Base-by-base conservation (phyloP, 2,113 vertebrate genomes). In the Pteropus alecto region DNA sequence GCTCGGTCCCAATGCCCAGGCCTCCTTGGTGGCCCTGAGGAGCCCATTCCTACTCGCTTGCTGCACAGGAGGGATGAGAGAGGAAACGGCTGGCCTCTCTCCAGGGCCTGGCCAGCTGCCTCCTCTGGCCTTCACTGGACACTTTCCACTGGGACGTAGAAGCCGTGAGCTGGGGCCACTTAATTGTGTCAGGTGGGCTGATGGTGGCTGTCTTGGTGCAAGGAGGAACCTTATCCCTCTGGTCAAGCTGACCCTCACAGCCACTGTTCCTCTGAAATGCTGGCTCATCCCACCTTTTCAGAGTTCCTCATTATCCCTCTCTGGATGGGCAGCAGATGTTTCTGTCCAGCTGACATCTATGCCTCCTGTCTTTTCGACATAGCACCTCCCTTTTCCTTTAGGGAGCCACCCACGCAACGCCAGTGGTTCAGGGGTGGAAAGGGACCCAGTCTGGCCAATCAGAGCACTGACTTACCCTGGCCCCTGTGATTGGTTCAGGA, bases 401-500 rank as follows among this genome's bases (percentile, higher is more conserved):
- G 73, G 22, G 9, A n/a, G 14, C 28, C 26, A 0, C 6, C 33
- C 8, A 14, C 5, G n/a, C 56, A 51, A 16, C 2, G 14, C 6
- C 74, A 61, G 60, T 24, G 35, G 26, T 43, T 54, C 67, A 77
- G 26, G 63, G 41, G 54, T 35, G 24, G 65, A 38, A 26, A 74
- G 19, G 1, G 54, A 51, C 13, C 60, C 56, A 19, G 8, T 26
- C 11, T 21, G 16, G 60, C 41, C 86, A 61, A 73, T 46, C n/a
- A 58, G 70, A 90, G 63, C 30, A 30, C 35, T 1, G 60, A 91
- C 41, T 35, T 15, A 0, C 7, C 6, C n/a, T 48, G 38, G 68
- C n/a, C 61, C 28, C 35, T 41, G 67, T 78, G 93, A 95, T 9
- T 90, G 87, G 84, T 18, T 87, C 63, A 35, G n/a, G 21, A 16